Percentiles rank a stretch among this genome's conserved stretches.
These are phyloP conservation scores for Ictidomys tridecemlineatus DNA, from an alignment of 2,113 vertebrate species.

Conservation along the genomic window DNA sequence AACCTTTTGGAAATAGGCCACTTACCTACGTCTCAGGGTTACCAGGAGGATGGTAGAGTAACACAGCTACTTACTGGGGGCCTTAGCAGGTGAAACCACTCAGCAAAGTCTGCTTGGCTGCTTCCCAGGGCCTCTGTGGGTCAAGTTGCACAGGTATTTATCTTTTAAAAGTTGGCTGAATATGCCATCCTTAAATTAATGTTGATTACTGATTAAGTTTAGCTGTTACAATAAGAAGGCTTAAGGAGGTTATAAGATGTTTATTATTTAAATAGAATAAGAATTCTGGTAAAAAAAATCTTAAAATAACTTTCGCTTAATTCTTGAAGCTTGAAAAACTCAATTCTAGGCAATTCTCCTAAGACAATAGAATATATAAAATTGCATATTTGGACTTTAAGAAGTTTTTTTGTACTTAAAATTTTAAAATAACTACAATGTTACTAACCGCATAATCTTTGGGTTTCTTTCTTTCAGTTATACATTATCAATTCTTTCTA, in stretches of 20 bases:
- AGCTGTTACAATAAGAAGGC: background rate
- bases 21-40: background rate
- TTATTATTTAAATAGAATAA: background rate
- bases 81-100: background rate
- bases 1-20: background rate
- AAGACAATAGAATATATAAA: background rate
- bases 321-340: background rate
- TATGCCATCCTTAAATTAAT: background rate
- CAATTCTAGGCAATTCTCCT: background rate
- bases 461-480: background rate
- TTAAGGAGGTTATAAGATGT: background rate
- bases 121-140: no score
- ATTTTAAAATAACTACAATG: background rate
- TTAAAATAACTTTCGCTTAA: background rate
- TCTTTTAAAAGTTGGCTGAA: background rate
- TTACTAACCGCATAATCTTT: background rate
- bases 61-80: background rate
- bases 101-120: no score
- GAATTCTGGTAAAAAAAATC: background rate
- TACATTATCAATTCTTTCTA: background rate
- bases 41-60: background rate
- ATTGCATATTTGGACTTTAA: background rate
- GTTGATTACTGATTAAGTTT: background rate
- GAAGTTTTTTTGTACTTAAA: background rate
- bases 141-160: background rate